Evolutionary conservation across 2,888 invertebrate species (phyloP).

Genomic region (Drosophila atroscutellata): DNA sequence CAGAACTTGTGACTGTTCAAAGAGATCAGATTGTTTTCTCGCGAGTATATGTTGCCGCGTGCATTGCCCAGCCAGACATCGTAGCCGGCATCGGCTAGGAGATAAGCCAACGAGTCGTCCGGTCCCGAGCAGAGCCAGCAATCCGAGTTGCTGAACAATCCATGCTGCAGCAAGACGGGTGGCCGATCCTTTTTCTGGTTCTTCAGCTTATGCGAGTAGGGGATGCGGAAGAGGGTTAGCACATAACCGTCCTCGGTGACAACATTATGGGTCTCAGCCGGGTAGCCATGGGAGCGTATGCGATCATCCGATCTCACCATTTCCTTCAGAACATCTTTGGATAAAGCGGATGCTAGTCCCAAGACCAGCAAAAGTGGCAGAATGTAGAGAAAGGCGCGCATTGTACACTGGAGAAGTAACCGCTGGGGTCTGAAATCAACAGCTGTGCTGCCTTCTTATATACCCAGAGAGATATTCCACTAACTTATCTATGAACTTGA

Average conservation of each 20-base stretch:
- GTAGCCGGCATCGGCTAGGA: conserved; percentile 82
- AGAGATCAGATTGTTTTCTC: conserved; percentile 76
- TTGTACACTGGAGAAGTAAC: conserved; percentile 31
- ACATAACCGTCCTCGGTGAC: conserved; percentile 81
- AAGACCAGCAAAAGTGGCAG: conserved; percentile 26
- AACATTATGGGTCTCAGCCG: conserved; percentile 88
- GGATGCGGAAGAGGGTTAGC: conserved; percentile 81
- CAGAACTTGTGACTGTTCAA: conserved; percentile 77
- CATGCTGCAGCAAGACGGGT: conserved; percentile 86
- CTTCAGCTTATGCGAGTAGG: conserved; percentile 73
- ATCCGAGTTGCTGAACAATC: conserved; percentile 82
- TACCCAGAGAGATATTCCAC: conserved; percentile 10
- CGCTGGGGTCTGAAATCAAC: conserved; percentile 11
- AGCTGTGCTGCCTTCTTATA: conserved; percentile 26
- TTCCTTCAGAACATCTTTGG: conserved; percentile 25
- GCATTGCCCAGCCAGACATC: conserved; percentile 84
- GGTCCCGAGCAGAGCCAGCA: conserved; percentile 78
- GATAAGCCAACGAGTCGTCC: conserved; percentile 77
- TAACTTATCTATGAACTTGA: conserved; percentile 38
- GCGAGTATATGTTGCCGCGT: conserved; percentile 82
- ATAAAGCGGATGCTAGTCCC: conserved; percentile 25
- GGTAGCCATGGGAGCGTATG: conserved; percentile 86
- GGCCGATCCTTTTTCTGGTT: conserved; percentile 77
- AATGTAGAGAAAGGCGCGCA: conserved; percentile 29
- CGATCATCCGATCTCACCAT: conserved; percentile 70